Conservation (phyloP, 2,888 invertebrate genomes). For the Thera britannica region DNA sequence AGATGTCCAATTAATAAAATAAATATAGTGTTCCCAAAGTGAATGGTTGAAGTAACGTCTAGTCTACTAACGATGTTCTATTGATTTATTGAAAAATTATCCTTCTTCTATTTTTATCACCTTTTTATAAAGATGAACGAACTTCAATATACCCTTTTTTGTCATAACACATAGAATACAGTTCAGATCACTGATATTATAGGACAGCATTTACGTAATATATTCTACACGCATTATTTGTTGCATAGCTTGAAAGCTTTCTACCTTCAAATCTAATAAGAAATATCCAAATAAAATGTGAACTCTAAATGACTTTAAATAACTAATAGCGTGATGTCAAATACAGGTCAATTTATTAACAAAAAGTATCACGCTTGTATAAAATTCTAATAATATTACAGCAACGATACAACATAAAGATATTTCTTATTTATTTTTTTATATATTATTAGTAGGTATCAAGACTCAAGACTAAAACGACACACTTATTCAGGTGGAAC, state of each 20-base stretch:
- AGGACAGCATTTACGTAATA: no score
- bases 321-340: constrained; percentile 5
- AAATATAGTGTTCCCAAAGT: no score
- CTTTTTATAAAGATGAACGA: no score
- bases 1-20: no score
- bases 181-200: no score
- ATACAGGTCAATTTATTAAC: constrained; percentile 3
- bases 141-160: no score
- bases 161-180: no score
- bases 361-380: constrained; percentile 13
- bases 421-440: constrained; percentile 4
- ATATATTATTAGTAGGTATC: constrained; percentile 16
- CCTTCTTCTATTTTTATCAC: no score
- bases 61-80: no score
- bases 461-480: constrained; percentile 15
- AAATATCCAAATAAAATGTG: background rate
- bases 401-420: no score
- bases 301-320: background rate
- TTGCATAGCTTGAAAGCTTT: background rate
- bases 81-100: no score
- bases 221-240: background rate
- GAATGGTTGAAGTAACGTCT: no score
- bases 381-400: constrained; percentile 9
- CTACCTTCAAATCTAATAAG: constrained; percentile 7
- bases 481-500: constrained; percentile 19